phyloP scores from a whole-genome alignment of 2,888 invertebrate genomes.

The Leptopilina syphax region DNA sequence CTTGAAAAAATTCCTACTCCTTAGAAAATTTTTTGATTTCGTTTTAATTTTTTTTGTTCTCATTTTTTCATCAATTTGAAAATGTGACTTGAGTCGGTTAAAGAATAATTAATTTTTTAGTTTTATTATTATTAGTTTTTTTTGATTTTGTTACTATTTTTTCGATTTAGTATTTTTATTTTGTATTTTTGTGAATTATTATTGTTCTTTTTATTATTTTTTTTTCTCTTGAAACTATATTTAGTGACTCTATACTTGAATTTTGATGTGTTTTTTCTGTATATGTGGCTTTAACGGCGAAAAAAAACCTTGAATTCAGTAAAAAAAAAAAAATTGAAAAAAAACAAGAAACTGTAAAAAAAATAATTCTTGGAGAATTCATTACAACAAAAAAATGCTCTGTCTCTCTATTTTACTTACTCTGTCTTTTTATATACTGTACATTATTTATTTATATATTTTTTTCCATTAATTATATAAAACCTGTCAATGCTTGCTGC shows the following conservation, averaged over 20 bases:
- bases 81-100: background rate
- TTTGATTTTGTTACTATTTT: background rate
- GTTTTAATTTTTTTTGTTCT: too few relatives aligned
- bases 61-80: background rate
- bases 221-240: background rate
- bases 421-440: conserved; percentile 63
- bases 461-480: too few relatives aligned
- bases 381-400: conserved; percentile 13
- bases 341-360: background rate
- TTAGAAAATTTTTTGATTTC: conserved; percentile 14
- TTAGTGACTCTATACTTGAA: conserved; percentile 33
- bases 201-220: background rate
- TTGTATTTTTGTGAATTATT: background rate
- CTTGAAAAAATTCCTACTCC: conserved; percentile 2
- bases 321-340: too few relatives aligned
- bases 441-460: conserved; percentile 60
- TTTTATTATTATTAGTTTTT: background rate
- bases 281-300: conserved; percentile 39
- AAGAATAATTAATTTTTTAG: background rate
- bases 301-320: background rate
- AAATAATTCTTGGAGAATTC: conserved; percentile 33
- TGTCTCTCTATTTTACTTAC: conserved; percentile 49
- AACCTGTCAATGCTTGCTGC: conserved; percentile 76
- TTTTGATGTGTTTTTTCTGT: conserved; percentile 39
- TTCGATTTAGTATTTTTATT: background rate